Conservation (phyloP, 2,113 vertebrate species). For the Equus przewalskii region DNA sequence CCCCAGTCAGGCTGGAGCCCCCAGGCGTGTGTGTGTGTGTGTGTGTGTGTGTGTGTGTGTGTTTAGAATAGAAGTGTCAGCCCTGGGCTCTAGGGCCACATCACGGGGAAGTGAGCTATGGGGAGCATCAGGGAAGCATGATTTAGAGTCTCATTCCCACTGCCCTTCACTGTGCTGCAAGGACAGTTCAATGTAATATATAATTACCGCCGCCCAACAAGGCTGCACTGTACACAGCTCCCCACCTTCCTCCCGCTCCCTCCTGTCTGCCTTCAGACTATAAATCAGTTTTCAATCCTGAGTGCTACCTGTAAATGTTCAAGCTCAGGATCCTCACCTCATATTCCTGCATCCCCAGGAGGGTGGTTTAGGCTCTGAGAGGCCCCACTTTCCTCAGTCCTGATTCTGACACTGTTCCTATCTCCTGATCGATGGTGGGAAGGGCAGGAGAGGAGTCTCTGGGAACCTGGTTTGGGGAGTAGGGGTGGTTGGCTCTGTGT, state of each 20-base stretch:
- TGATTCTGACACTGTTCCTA: not conserved
- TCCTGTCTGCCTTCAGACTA: conserved; percentile 46
- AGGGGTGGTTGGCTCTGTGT: not conserved
- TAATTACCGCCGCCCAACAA: conserved; percentile 48
- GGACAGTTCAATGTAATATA: conserved; percentile 78
- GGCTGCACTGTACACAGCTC: conserved; percentile 69
- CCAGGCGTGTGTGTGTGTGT: conserved; percentile 19
- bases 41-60: not conserved
- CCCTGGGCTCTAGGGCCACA: conserved; percentile 54
- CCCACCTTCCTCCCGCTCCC: conserved; percentile 43
- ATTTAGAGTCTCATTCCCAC: conserved; percentile 80
- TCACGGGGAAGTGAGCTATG: conserved; percentile 20
- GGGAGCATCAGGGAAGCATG: conserved; percentile 54
- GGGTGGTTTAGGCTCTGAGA: conserved; percentile 3
- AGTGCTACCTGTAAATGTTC: conserved; percentile 80
- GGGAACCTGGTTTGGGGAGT: not conserved
- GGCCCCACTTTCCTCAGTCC: not conserved
- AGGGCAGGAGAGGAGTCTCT: not conserved
- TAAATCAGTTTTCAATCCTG: conserved; percentile 84
- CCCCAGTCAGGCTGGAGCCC: not conserved
- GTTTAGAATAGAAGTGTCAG: not conserved
- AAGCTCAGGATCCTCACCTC: conserved; percentile 57
- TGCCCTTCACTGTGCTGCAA: conserved; percentile 81
- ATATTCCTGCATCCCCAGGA: conserved; percentile 67
- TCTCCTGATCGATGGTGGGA: not conserved